These are phyloP conservation scores for Gobio occitaniae DNA, from an alignment of 2,797 vertebrate species.

Conservation along the genomic window DNA sequence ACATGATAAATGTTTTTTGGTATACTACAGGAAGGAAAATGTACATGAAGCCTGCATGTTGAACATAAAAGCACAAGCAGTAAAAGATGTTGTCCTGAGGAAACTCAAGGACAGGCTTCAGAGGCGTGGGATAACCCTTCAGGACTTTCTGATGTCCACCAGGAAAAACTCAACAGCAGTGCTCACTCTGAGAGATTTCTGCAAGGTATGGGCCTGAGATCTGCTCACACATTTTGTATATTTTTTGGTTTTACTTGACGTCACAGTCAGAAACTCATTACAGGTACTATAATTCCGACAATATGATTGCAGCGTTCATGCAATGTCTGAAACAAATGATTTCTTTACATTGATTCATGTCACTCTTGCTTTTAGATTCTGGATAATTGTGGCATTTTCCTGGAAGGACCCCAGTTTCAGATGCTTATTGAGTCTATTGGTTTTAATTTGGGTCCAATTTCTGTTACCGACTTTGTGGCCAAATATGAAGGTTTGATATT, in stretches of 20 bases:
- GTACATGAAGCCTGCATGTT: neutral
- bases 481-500: constrained; percentile 55
- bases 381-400: constrained; percentile 52
- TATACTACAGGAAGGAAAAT: constrained; percentile 32
- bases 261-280: neutral
- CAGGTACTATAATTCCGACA: neutral
- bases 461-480: constrained; percentile 50
- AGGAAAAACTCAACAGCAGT: constrained; percentile 6
- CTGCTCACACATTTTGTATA: neutral
- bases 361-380: constrained; percentile 49
- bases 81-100: constrained; percentile 48
- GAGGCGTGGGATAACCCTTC: constrained; percentile 46
- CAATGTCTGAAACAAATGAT: neutral
- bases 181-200: constrained; percentile 48
- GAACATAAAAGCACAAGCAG: constrained; percentile 33
- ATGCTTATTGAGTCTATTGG: constrained; percentile 53
- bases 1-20: neutral
- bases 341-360: neutral
- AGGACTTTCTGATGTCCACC: constrained; percentile 49
- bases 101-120: constrained; percentile 54
- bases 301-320: neutral
- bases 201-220: constrained; percentile 38
- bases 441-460: constrained; percentile 53
- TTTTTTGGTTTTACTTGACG: neutral
- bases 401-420: constrained; percentile 52